Percentiles rank a stretch among this genome's conserved stretches.
phyloP scores from a whole-genome alignment of 1,140 invertebrate genomes.

The Drosophila tropicalis region DNA sequence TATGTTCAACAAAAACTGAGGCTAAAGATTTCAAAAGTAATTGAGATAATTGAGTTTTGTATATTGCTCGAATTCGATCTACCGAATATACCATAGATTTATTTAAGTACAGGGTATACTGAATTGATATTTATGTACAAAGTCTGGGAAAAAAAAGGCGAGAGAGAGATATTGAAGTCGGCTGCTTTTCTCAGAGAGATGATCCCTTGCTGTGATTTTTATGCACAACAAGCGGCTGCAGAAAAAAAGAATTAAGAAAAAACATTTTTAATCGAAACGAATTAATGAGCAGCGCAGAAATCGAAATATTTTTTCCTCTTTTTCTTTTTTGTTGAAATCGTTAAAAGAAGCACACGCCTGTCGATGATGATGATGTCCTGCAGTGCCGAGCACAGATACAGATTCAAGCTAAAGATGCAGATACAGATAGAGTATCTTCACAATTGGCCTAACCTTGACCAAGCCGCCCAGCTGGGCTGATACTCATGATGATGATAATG shows the following conservation, averaged over 20 bases:
- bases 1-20: no score
- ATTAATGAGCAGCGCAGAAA: slow-evolving; percentile 75
- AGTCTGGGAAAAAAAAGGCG: background rate
- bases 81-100: no score
- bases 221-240: slow-evolving; percentile 77
- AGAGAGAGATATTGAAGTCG: background rate
- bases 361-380: slow-evolving; percentile 76
- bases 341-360: slow-evolving; percentile 76
- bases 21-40: no score
- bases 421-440: slow-evolving; percentile 27
- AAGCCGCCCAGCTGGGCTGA: slow-evolving; percentile 63
- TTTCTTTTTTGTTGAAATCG: slow-evolving; percentile 68
- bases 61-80: no score
- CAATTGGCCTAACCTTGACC: slow-evolving; percentile 69
- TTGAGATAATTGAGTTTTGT: no score
- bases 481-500: slow-evolving; percentile 39
- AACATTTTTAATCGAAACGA: slow-evolving; percentile 78
- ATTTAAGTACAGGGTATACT: background rate
- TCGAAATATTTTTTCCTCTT: slow-evolving; percentile 52
- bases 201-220: slow-evolving; percentile 77
- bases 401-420: slow-evolving; percentile 29
- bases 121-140: slow-evolving; percentile 11
- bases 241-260: slow-evolving; percentile 57
- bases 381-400: slow-evolving; percentile 50
- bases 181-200: slow-evolving; percentile 25